Conservation (phyloP, 1,140 invertebrate species). For the Drosophila micromelanica region DNA sequence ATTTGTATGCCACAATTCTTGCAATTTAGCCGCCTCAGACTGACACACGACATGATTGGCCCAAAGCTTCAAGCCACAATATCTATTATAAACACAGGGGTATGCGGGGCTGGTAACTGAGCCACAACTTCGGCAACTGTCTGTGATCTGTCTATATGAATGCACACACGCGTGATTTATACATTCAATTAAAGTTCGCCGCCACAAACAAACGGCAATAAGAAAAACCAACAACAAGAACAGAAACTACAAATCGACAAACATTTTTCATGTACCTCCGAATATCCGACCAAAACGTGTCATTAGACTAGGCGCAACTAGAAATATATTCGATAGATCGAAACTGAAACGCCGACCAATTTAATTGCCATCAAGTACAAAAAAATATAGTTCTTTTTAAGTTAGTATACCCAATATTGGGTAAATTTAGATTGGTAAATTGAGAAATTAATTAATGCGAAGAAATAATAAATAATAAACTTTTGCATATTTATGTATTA, state of each 20-base stretch:
- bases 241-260: slow-evolving; percentile 27
- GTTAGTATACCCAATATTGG: too few relatives aligned
- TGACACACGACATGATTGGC: slow-evolving; percentile 76
- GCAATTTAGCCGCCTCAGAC: slow-evolving; percentile 56
- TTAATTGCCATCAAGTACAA: slow-evolving; percentile 26
- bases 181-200: slow-evolving; percentile 69
- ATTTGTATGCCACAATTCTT: slow-evolving; percentile 64
- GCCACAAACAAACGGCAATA: slow-evolving; percentile 28
- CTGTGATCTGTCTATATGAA: slow-evolving; percentile 65
- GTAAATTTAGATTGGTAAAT: too few relatives aligned
- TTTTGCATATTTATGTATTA: too few relatives aligned
- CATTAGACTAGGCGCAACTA: slow-evolving; percentile 26
- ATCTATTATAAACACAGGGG: slow-evolving; percentile 5
- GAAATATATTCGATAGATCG: slow-evolving; percentile 23
- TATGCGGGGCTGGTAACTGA: background rate
- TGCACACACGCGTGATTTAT: slow-evolving; percentile 75
- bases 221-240: slow-evolving; percentile 14
- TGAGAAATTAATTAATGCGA: too few relatives aligned
- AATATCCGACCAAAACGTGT: slow-evolving; percentile 28
- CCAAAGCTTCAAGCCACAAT: slow-evolving; percentile 21
- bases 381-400: too few relatives aligned
- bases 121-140: slow-evolving; percentile 39
- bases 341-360: slow-evolving; percentile 17
- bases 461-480: too few relatives aligned
- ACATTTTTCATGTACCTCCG: slow-evolving; percentile 36